These are phyloP conservation scores for Metaphire vulgaris DNA, from an alignment of 1,140 invertebrate genomes.

Conservation along the genomic window DNA sequence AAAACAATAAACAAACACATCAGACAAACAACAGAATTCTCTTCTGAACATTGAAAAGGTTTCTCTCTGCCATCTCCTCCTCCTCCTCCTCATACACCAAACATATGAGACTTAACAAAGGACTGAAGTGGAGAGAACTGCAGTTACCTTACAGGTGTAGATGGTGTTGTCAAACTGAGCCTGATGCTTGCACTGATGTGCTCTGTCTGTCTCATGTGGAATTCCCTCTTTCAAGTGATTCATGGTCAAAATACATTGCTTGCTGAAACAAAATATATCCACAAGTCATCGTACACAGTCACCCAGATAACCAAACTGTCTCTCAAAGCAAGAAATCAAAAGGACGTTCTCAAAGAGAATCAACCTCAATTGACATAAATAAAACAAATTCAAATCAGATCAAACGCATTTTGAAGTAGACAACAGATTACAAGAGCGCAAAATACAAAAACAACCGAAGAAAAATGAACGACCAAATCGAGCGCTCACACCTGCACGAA, in stretches of 20 bases:
- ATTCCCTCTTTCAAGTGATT: slow-evolving; percentile 67
- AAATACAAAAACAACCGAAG: too few relatives aligned
- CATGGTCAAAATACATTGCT: slow-evolving; percentile 65
- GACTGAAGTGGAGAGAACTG: not conserved
- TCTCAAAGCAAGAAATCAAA: not conserved
- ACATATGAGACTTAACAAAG: not conserved
- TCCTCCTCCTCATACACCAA: not conserved
- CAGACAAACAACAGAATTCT: not conserved
- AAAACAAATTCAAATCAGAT: not conserved
- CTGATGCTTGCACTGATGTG: slow-evolving; percentile 62
- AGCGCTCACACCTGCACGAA: slow-evolving; percentile 63
- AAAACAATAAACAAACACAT: too few relatives aligned
- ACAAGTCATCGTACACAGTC: slow-evolving; percentile 1
- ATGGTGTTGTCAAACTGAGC: slow-evolving; percentile 72
- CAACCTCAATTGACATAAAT: not conserved
- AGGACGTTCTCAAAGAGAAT: not conserved
- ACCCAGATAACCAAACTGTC: not conserved
- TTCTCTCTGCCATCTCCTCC: too few relatives aligned
- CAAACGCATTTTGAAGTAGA: not conserved
- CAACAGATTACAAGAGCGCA: too few relatives aligned
- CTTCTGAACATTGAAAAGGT: not conserved
- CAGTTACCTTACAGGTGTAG: slow-evolving; percentile 63
- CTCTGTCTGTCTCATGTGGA: slow-evolving; percentile 54
- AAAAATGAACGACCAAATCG: too few relatives aligned
- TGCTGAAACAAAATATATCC: slow-evolving; percentile 31